Evolutionary conservation across 2,113 vertebrate species (phyloP).

Genomic region (Chaetops frenatus): DNA sequence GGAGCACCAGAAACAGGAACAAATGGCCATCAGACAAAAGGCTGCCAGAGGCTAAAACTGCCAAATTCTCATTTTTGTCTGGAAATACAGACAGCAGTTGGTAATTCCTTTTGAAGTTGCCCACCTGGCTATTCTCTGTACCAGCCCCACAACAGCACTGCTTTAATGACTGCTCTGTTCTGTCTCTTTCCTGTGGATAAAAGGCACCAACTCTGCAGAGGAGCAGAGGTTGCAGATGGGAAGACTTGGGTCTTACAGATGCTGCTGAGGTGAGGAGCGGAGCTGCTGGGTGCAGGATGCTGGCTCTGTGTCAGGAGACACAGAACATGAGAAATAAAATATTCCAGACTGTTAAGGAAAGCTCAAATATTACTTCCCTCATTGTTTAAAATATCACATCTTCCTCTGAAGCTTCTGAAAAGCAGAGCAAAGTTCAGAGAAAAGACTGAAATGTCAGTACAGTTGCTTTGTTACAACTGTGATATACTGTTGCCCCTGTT

Average conservation of each 20-base stretch:
- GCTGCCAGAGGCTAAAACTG: not conserved
- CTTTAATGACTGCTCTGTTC: not conserved
- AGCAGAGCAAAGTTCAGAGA: not conserved
- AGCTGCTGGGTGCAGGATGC: not conserved
- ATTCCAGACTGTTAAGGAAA: not conserved
- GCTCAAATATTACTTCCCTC: not conserved
- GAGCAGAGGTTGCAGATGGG: not conserved
- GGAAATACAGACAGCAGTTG: not conserved
- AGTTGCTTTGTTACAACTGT: not conserved
- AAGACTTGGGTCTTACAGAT: not conserved
- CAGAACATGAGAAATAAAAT: not conserved
- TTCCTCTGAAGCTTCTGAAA: not conserved
- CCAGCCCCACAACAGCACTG: not conserved
- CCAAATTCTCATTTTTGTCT: not conserved
- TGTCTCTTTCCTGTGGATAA: not conserved
- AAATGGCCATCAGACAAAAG: not conserved
- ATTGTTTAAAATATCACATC: not conserved
- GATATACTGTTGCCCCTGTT: not conserved
- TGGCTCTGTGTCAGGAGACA: not conserved
- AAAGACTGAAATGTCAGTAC: not conserved
- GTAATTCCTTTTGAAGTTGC: not conserved
- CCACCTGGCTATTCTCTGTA: not conserved
- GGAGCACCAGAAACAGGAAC: not conserved
- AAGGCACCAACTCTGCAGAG: not conserved
- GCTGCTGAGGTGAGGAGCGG: not conserved